A percentile compares a stretch with the other conserved stretches of the same genome.
Conservation (phyloP, 2,888 invertebrate genomes). For the Lasiommata megera region DNA sequence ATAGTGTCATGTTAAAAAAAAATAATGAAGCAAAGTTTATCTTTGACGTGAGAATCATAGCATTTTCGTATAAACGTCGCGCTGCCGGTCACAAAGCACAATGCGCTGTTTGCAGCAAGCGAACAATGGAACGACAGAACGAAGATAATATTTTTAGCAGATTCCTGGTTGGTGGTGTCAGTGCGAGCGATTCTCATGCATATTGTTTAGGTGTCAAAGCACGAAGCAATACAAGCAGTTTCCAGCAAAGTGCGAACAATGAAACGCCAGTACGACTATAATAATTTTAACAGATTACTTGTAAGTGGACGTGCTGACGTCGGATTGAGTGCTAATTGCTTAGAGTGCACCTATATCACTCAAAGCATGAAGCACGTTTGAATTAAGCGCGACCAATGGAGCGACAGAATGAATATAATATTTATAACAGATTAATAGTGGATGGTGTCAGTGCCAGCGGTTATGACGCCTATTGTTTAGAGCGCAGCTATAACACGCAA, state of each 20-base stretch:
- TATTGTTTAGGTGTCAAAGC: no score
- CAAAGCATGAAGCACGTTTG: background rate
- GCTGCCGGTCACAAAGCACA: constrained; percentile 21
- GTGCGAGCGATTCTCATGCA: constrained; percentile 14
- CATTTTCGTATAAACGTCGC: constrained; percentile 3
- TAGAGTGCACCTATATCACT: no score
- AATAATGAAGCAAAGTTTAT: background rate
- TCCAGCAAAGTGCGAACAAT: no score
- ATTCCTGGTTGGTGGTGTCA: background rate
- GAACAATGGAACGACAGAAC: constrained; percentile 19
- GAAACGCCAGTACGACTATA: constrained; percentile 15
- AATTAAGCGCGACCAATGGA: constrained; percentile 15
- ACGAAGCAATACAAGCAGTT: no score
- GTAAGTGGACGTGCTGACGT: background rate
- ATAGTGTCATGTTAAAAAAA: background rate
- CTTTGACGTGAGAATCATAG: constrained; percentile 1
- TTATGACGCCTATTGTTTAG: no score
- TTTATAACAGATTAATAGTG: constrained; percentile 18
- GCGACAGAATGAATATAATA: constrained; percentile 23
- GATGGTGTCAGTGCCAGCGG: constrained; percentile 4
- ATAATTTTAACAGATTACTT: constrained; percentile 21
- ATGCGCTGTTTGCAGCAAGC: constrained; percentile 16
- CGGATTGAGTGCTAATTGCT: background rate
- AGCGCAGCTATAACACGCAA: no score
- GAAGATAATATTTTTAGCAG: constrained; percentile 26